Evolutionary conservation across 1,140 invertebrate species (phyloP), one percentile per base, ranked within the genome.

Genomic region (Nilaparvata lugens): DNA sequence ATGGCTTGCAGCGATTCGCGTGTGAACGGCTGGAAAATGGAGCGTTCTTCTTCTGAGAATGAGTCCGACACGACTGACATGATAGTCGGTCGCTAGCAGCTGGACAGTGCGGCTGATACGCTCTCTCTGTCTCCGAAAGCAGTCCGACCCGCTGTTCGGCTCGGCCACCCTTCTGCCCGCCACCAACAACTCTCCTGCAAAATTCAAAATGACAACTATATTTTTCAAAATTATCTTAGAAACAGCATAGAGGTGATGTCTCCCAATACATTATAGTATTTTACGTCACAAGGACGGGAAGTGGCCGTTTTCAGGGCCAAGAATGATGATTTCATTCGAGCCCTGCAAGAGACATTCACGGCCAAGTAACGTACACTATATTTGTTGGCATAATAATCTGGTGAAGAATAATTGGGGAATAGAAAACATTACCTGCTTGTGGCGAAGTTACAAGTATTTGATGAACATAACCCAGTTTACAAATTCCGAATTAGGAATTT

Each of bases 21-120:
- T 75, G 94, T 97, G 83, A 97, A 97, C 80, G 92, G 93, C 86
- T 89, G 88, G 89, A 97, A 97, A 84, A 91, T 83, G 81, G 88
- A 88, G 81, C 85, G 86, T 85, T 91, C 89, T 88, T 93, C 88
- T 85, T 89, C 88, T 83, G 87, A 88, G 82, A 87, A 81, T 80
- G 86, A 88, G 82, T 87, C 84, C 83, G 85, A 90, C 83, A 84
- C 85, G 82, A 88, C 87, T 85, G 87, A 91, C 88, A 91, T 91
- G 71, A 73, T 68, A 60, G 42, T 16, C 31, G 7, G 31, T 35
- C 31, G 31, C 31, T 35, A 35, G 31, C 31, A 64, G 58, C 51
- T 51, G 52, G 58, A 53, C 40, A 56, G 48, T 51, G 58, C 40
- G 63, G 58, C 62, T 56, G 42, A 56, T 38, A 56, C 28, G 54